A percentile compares a stretch with the other conserved stretches of the same genome.
These are phyloP conservation scores for Microtus richardsoni DNA, from an alignment of 2,113 vertebrate genomes.

Conservation along the genomic window DNA sequence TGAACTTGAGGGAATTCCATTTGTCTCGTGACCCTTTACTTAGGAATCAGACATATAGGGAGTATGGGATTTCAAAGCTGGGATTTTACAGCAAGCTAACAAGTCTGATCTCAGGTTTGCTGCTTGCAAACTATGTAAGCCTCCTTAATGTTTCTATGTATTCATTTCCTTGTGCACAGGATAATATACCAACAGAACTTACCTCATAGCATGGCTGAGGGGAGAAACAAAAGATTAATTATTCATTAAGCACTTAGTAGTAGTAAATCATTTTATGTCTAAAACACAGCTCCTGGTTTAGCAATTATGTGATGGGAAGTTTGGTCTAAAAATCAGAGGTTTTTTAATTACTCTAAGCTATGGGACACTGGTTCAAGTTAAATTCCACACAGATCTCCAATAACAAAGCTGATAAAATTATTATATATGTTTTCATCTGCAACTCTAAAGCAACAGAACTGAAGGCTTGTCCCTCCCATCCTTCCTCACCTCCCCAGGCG, in stretches of 20 bases:
- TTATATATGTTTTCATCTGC: constrained; percentile 24
- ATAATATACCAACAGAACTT: constrained; percentile 14
- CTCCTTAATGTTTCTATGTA: not conserved
- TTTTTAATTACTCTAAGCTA: constrained; percentile 60
- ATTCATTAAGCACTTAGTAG: not conserved
- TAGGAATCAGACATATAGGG: not conserved
- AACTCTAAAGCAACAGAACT: not conserved
- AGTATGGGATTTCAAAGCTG: not conserved
- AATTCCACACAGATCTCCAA: constrained; percentile 46
- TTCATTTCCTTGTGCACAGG: not conserved
- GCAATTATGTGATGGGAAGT: constrained; percentile 40
- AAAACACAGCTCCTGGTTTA: constrained; percentile 30
- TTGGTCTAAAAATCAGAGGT: constrained; percentile 25
- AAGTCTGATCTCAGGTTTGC: not conserved
- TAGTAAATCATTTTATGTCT: not conserved
- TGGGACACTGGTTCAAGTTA: constrained; percentile 21
- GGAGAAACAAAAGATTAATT: constrained; percentile 23
- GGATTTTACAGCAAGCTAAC: not conserved
- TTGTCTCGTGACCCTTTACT: not conserved
- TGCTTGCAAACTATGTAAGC: not conserved
- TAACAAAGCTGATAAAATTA: constrained; percentile 41
- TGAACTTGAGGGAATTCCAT: constrained; percentile 26
- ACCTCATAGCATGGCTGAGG: not conserved
- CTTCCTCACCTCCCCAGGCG: constrained; percentile 5
- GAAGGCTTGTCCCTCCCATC: not conserved